Percentiles rank a stretch among this genome's conserved stretches.
These are phyloP conservation scores for Acanthurus tractus DNA, from an alignment of 2,797 vertebrate species.

Conservation along the genomic window DNA sequence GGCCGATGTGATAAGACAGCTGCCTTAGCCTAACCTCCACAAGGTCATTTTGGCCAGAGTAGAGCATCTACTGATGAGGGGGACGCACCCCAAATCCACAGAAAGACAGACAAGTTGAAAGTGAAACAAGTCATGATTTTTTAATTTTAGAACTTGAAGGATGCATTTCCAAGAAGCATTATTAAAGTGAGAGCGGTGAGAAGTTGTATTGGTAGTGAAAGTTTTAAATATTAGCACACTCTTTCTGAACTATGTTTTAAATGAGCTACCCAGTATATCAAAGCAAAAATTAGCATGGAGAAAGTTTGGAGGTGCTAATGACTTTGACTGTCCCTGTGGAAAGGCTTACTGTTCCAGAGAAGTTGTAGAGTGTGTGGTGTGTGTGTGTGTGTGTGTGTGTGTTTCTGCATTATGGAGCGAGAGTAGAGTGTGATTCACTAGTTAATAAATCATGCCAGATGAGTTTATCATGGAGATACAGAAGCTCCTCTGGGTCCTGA, in stretches of 20 bases:
- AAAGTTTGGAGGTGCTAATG: constrained; percentile 88
- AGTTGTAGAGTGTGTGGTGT: constrained; percentile 61
- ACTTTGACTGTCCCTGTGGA: constrained; percentile 87
- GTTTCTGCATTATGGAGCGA: constrained; percentile 62
- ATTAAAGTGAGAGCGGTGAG: constrained; percentile 47
- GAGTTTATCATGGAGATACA: constrained; percentile 90
- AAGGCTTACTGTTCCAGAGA: constrained; percentile 83
- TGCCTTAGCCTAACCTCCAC: constrained; percentile 84
- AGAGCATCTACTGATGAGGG: constrained; percentile 55
- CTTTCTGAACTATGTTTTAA: constrained; percentile 80
- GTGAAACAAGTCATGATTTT: constrained; percentile 58
- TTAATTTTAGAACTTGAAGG: constrained; percentile 56
- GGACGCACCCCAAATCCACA: constrained; percentile 36
- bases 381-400: constrained; percentile 55
- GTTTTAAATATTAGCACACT: constrained; percentile 68
- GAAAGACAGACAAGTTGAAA: constrained; percentile 61
- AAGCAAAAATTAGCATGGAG: constrained; percentile 83
- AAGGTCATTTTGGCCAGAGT: constrained; percentile 84
- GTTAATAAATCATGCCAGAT: constrained; percentile 92
- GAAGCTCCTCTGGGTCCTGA: constrained; percentile 87
- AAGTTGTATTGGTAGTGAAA: constrained; percentile 67
- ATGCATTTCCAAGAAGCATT: constrained; percentile 52
- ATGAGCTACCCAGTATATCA: constrained; percentile 80
- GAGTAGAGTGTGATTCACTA: constrained; percentile 85
- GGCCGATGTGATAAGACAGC: constrained; percentile 87